Evolutionary conservation across 2,113 vertebrate species (phyloP).

Genomic region (Rhabdomys dilectus): DNA sequence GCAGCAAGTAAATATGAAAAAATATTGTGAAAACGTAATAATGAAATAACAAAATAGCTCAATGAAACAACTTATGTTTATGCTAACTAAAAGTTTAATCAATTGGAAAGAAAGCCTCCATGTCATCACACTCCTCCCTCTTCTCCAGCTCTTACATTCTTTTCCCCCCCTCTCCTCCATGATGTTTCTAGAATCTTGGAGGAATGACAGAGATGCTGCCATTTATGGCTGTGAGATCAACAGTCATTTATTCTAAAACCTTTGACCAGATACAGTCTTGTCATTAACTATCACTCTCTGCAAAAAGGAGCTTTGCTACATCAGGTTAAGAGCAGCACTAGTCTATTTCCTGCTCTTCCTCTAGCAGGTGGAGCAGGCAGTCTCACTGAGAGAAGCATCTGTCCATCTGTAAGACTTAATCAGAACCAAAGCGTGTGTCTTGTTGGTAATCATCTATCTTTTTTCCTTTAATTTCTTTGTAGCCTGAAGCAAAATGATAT

Average conservation of each 20-base stretch:
- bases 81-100: background rate
- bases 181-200: background rate
- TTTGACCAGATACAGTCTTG: background rate
- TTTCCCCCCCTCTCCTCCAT: background rate
- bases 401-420: background rate
- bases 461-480: background rate
- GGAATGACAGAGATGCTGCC: background rate
- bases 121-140: background rate
- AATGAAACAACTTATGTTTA: background rate
- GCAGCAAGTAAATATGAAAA: background rate
- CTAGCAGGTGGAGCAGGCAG: background rate
- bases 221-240: background rate
- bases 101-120: background rate
- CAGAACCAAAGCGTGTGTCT: background rate
- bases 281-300: background rate
- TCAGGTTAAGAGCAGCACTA: background rate
- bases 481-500: background rate
- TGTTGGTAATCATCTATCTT: background rate
- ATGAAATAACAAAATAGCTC: background rate
- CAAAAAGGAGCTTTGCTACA: background rate
- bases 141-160: background rate
- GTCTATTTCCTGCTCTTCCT: no score
- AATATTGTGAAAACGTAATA: background rate
- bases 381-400: background rate
- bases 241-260: background rate